phyloP scores from a whole-genome alignment of 2,797 vertebrate genomes.

The Hapalemur alaotrensis region DNA sequence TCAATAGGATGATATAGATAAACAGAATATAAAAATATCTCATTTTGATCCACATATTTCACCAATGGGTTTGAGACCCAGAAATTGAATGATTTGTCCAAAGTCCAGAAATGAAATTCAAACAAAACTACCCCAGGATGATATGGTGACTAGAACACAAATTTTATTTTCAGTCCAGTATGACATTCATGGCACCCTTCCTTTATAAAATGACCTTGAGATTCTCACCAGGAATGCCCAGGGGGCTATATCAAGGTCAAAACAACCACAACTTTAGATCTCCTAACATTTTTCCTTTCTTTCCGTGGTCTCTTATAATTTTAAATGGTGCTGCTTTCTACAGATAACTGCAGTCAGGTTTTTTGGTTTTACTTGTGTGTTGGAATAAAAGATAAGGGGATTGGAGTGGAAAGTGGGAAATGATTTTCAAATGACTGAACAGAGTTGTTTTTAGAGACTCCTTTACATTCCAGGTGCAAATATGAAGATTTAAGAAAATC shows the following conservation, averaged over 20 bases:
- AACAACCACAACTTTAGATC: neutral
- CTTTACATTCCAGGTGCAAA: neutral
- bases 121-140: neutral
- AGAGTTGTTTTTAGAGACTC: neutral
- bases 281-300: neutral
- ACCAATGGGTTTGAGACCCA: neutral
- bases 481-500: neutral
- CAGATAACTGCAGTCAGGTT: neutral
- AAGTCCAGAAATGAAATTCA: neutral
- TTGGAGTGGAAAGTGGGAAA: neutral
- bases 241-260: neutral
- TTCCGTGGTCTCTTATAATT: neutral
- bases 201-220: neutral
- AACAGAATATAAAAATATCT: neutral
- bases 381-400: neutral
- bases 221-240: neutral
- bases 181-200: neutral
- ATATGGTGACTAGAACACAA: neutral
- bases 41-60: neutral
- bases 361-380: neutral
- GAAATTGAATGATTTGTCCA: neutral
- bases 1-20: neutral
- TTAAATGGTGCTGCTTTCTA: neutral
- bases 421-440: constrained; percentile 9
- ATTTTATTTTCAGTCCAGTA: neutral